A percentile compares a stretch with the other conserved stretches of the same genome.
Evolutionary conservation across 2,797 vertebrate genomes (phyloP).

Genomic region (Hippoglossus hippoglossus): DNA sequence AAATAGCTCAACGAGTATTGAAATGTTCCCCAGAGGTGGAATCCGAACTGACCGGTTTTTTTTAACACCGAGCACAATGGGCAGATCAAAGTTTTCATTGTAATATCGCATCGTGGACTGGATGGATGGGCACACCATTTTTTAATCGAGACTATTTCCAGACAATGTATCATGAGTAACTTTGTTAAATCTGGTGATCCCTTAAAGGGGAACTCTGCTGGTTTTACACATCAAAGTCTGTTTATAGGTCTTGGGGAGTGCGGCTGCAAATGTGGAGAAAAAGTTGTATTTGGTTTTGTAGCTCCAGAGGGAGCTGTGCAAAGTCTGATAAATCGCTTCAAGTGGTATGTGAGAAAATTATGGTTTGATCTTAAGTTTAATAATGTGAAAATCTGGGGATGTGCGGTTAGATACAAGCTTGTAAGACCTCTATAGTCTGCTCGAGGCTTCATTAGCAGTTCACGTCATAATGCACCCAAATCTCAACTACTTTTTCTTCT

Average conservation of each 20-base stretch:
- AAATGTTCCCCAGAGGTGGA: not conserved
- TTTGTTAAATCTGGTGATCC: constrained; percentile 5
- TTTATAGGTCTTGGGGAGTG: constrained; percentile 4
- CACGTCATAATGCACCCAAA: not conserved
- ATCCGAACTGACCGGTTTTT: not conserved
- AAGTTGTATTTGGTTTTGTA: not conserved
- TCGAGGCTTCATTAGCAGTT: not conserved
- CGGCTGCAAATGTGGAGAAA: not conserved
- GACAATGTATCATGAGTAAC: not conserved
- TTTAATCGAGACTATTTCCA: not conserved
- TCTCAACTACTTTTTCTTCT: not conserved
- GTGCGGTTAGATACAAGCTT: not conserved
- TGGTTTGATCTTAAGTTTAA: constrained; percentile 7
- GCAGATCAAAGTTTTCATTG: not conserved
- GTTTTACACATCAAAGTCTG: constrained; percentile 30
- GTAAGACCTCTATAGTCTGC: not conserved
- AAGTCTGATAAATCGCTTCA: not conserved
- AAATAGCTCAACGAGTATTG: not conserved
- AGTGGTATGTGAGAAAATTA: not conserved
- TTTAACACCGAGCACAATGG: not conserved
- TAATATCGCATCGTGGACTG: not conserved
- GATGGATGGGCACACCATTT: not conserved
- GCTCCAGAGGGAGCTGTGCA: not conserved
- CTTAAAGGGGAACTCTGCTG: constrained; percentile 1
- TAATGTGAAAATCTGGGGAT: not conserved